Evolutionary conservation across 2,797 vertebrate species (phyloP).

Genomic region (Myotis vivesi): DNA sequence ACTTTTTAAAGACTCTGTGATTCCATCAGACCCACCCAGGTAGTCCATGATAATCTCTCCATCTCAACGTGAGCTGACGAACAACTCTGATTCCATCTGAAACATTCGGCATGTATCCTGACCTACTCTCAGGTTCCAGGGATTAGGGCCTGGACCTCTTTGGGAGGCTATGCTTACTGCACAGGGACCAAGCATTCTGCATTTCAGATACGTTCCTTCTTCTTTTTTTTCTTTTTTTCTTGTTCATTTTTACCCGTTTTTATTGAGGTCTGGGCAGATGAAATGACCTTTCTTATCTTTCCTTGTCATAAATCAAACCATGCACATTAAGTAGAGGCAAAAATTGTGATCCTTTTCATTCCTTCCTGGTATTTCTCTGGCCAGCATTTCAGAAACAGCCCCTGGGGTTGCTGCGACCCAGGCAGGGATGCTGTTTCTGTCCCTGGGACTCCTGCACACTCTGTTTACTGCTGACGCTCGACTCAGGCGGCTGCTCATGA

Average conservation of each 20-base stretch:
- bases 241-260: background rate
- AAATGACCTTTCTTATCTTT: slow-evolving; percentile 12
- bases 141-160: background rate
- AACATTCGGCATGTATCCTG: background rate
- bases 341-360: background rate
- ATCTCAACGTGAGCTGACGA: background rate
- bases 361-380: background rate
- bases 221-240: background rate
- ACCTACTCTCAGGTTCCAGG: background rate
- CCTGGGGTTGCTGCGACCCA: background rate
- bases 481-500: background rate
- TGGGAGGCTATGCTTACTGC: background rate
- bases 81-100: background rate
- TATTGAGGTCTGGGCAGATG: background rate
- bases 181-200: background rate
- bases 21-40: background rate
- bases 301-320: background rate
- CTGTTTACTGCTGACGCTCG: background rate
- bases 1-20: background rate
- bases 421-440: background rate
- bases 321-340: background rate
- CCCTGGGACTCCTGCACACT: background rate
- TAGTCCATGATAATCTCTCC: background rate
- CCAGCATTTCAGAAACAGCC: background rate
- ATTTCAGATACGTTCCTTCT: background rate